Percentiles rank a stretch among this genome's conserved stretches.
phyloP scores from a whole-genome alignment of 2,888 invertebrate genomes.

The Drosophila picticornis region DNA sequence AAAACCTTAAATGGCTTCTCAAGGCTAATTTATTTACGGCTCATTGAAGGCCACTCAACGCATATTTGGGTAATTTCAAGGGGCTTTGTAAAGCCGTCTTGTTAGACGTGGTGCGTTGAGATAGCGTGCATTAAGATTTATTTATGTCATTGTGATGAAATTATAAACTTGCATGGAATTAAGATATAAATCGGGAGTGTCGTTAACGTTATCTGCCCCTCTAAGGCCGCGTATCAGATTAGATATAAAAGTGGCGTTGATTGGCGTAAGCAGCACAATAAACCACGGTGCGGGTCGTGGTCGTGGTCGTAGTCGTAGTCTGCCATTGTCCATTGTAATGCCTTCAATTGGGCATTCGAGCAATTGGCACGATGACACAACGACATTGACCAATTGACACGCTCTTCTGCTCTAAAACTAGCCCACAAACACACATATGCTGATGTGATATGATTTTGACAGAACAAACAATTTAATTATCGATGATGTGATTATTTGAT shows the following conservation, averaged over 20 bases:
- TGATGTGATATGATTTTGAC: conserved; percentile 16
- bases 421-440: not conserved
- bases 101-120: conserved; percentile 23
- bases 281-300: conserved; percentile 30
- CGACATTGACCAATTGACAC: conserved; percentile 77
- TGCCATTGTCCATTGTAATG: conserved; percentile 40
- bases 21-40: conserved; percentile 8
- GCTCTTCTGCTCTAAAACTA: conserved; percentile 34
- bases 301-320: conserved; percentile 41
- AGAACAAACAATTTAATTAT: not conserved
- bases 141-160: conserved; percentile 57
- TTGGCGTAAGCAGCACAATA: conserved; percentile 45
- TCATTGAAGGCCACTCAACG: not conserved
- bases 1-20: conserved; percentile 1
- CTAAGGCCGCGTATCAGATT: conserved; percentile 45
- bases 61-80: not conserved
- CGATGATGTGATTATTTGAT: conserved; percentile 9
- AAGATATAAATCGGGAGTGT: conserved; percentile 25
- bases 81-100: not conserved
- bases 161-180: conserved; percentile 35
- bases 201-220: conserved; percentile 42
- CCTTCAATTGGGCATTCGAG: conserved; percentile 57
- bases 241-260: conserved; percentile 50
- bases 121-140: conserved; percentile 16
- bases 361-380: conserved; percentile 60